Evolutionary conservation across 2,888 invertebrate genomes (phyloP).

Genomic region (Ormyrus pomaceus): DNA sequence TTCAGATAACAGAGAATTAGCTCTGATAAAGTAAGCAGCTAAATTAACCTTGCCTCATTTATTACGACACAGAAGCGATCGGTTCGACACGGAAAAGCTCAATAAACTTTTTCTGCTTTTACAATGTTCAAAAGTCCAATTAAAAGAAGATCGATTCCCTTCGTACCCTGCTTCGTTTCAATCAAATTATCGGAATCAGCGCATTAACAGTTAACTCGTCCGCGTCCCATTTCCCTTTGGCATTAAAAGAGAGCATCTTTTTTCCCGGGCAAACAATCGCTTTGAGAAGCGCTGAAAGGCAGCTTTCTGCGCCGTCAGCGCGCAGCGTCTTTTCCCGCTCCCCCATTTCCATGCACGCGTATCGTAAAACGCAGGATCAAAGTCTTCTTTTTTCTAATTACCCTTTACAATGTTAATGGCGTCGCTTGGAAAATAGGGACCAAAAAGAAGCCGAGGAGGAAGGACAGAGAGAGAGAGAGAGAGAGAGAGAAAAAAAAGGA

Average conservation of each 20-base stretch:
- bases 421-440: constrained; percentile 48
- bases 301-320: not conserved
- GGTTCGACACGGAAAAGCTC: constrained; percentile 27
- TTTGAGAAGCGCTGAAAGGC: not conserved
- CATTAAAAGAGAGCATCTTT: not conserved
- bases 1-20: constrained; percentile 45
- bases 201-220: too few species aligned
- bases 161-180: too few species aligned
- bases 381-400: constrained; percentile 60
- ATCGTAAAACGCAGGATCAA: constrained; percentile 53
- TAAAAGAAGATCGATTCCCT: too few species aligned
- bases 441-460: too few species aligned
- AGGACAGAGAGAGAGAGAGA: constrained; percentile 26
- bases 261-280: constrained; percentile 20
- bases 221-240: too few species aligned
- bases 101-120: not conserved
- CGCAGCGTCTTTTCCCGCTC: not conserved
- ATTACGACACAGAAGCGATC: constrained; percentile 24
- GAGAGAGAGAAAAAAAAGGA: constrained; percentile 41
- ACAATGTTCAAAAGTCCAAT: too few species aligned
- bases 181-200: too few species aligned
- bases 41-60: constrained; percentile 42
- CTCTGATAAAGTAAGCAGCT: constrained; percentile 38
- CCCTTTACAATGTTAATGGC: constrained; percentile 59
- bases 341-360: constrained; percentile 48